Evolutionary conservation across 2,888 invertebrate species (phyloP).

Genomic region (Gymnocheta viridis): DNA sequence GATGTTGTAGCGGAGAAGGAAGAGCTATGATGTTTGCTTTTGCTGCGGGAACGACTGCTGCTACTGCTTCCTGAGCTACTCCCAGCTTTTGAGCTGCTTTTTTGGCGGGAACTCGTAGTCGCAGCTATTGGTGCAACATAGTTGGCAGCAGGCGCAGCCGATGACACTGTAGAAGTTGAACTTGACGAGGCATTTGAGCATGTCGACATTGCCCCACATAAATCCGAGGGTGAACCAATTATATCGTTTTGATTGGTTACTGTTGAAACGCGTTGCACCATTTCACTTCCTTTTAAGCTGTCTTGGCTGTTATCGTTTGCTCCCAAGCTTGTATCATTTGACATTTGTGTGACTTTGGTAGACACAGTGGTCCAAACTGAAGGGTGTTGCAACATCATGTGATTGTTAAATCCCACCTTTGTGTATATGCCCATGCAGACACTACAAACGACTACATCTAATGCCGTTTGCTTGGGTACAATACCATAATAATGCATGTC

Average conservation of each 20-base stretch:
- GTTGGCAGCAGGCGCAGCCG: conserved; percentile 56
- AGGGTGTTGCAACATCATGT: conserved; percentile 85
- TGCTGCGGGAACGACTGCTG: conserved; percentile 77
- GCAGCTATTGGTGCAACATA: conserved; percentile 78
- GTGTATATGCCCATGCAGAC: conserved; percentile 90
- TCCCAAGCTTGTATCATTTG: conserved; percentile 47
- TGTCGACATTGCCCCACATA: conserved; percentile 70
- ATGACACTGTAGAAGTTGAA: conserved; percentile 73
- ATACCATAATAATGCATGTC: conserved; percentile 90
- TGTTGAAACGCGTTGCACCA: conserved; percentile 77
- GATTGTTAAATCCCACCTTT: conserved; percentile 89
- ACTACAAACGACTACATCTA: conserved; percentile 90
- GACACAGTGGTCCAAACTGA: conserved; percentile 75
- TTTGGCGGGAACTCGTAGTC: conserved; percentile 82
- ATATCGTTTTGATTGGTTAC: conserved; percentile 72
- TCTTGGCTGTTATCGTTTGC: conserved; percentile 73
- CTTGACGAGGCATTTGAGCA: conserved; percentile 71
- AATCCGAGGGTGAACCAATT: conserved; percentile 69
- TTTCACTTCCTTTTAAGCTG: conserved; percentile 66
- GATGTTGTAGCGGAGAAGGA: conserved; percentile 55
- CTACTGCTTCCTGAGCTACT: conserved; percentile 73
- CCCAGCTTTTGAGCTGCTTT: conserved; percentile 77
- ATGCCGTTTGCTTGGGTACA: conserved; percentile 89
- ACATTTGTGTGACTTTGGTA: conserved; percentile 70
- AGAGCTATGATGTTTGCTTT: conserved; percentile 69